Conservation (phyloP, 1,140 invertebrate genomes). For the Trichonephila inaurata region DNA sequence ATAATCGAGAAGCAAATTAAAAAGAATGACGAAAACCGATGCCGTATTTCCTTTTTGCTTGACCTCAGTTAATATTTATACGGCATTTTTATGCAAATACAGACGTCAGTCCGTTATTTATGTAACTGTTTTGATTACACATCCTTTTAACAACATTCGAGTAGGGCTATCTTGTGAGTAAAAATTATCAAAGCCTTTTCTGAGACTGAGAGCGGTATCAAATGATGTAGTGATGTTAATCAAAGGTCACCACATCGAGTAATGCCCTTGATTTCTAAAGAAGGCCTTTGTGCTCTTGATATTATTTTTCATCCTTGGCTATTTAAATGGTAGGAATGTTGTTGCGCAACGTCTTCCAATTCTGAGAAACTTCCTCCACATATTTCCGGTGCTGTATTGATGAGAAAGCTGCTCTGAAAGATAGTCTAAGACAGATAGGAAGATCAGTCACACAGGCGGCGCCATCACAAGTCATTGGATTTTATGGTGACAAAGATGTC, state of each 20-base stretch:
- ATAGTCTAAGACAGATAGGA: background rate
- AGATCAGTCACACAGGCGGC: background rate
- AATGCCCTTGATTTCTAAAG: conserved; percentile 22
- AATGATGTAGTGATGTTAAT: background rate
- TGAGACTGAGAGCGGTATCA: background rate
- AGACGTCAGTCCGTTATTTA: background rate
- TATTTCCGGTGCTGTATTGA: background rate
- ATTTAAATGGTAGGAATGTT: background rate
- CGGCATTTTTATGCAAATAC: background rate
- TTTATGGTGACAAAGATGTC: background rate
- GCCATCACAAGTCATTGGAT: background rate
- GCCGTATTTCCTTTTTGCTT: background rate
- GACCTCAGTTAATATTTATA: background rate
- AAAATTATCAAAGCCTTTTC: background rate
- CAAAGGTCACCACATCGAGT: conserved; percentile 3
- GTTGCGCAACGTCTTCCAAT: background rate
- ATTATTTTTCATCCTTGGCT: conserved; percentile 17
- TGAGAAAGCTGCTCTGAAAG: background rate
- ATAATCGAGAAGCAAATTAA: too few species aligned
- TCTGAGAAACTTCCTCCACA: background rate
- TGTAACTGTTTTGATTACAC: background rate
- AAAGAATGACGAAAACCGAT: background rate
- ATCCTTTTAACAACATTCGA: background rate
- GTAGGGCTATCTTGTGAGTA: background rate
- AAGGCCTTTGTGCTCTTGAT: background rate